These are phyloP conservation scores for Atta cephalotes DNA, from an alignment of 1,140 invertebrate species.

Conservation along the genomic window DNA sequence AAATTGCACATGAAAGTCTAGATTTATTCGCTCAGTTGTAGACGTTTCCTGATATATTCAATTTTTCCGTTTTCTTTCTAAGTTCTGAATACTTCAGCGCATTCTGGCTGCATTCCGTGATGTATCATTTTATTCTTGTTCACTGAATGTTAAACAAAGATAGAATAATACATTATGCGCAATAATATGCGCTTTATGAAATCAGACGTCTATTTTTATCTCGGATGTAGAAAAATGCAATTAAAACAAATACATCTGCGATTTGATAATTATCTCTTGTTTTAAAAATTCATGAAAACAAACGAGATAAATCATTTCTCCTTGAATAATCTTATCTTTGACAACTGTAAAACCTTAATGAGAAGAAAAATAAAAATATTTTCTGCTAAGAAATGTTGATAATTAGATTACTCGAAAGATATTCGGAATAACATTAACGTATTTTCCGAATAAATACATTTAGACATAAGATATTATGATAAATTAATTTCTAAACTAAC, in stretches of 20 bases:
- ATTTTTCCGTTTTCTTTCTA: not conserved
- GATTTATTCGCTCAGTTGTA: not conserved
- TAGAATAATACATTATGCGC: too few relatives aligned
- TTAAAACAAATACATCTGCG: not conserved
- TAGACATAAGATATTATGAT: not conserved
- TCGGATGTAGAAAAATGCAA: not conserved
- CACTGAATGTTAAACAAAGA: too few relatives aligned
- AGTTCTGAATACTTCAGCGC: not conserved
- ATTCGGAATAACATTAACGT: not conserved
- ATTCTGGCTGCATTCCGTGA: not conserved
- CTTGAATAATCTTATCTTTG: not conserved
- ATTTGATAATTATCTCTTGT: not conserved
- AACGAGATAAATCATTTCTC: not conserved
- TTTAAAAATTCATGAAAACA: not conserved
- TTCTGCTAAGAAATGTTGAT: not conserved
- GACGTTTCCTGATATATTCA: not conserved
- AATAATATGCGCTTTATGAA: too few relatives aligned
- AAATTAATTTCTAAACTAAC: not conserved
- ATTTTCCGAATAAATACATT: conserved; percentile 9
- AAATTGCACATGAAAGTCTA: not conserved
- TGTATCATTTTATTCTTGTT: too few relatives aligned
- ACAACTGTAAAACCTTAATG: not conserved
- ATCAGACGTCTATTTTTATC: not conserved
- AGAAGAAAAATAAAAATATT: conserved; percentile 14
- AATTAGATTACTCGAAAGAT: not conserved